Evolutionary conservation across 2,113 vertebrate species (phyloP).

Genomic region (Laticauda laticaudata): DNA sequence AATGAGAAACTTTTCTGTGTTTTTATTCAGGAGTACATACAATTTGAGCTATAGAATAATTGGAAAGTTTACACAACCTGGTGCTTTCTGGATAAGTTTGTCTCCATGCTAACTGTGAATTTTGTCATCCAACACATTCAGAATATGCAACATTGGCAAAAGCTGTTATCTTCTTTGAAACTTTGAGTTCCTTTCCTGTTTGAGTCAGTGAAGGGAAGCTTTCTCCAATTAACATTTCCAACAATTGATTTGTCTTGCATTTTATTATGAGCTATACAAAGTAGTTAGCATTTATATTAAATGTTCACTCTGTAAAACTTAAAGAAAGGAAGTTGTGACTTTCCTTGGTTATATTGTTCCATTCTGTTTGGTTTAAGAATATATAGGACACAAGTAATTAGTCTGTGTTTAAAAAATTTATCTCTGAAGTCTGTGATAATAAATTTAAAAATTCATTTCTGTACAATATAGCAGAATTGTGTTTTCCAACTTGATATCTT

Average conservation of each 20-base stretch:
- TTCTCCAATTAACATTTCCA: not conserved
- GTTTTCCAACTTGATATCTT: not conserved
- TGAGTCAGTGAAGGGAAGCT: not conserved
- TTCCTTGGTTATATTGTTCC: constrained; percentile 56
- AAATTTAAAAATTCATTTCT: constrained; percentile 12
- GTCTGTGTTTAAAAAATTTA: constrained; percentile 59
- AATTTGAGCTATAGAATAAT: not conserved
- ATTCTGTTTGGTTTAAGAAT: constrained; percentile 42
- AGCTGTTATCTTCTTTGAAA: not conserved
- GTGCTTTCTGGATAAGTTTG: not conserved
- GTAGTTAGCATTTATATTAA: constrained; percentile 38
- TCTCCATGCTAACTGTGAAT: not conserved
- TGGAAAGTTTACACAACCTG: not conserved
- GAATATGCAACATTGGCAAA: not conserved
- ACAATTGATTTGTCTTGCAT: not conserved
- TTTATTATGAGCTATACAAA: constrained; percentile 7
- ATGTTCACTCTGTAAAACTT: constrained; percentile 53
- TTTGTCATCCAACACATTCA: not conserved
- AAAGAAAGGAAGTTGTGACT: constrained; percentile 61
- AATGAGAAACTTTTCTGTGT: not conserved
- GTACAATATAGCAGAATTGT: constrained; percentile 50
- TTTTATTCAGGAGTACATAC: not conserved
- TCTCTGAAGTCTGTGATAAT: constrained; percentile 49
- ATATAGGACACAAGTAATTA: constrained; percentile 32
- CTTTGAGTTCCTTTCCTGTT: not conserved